Percentiles rank a stretch among this genome's conserved stretches.
Evolutionary conservation across 2,113 vertebrate species (phyloP).

Genomic region (Procavia capensis): DNA sequence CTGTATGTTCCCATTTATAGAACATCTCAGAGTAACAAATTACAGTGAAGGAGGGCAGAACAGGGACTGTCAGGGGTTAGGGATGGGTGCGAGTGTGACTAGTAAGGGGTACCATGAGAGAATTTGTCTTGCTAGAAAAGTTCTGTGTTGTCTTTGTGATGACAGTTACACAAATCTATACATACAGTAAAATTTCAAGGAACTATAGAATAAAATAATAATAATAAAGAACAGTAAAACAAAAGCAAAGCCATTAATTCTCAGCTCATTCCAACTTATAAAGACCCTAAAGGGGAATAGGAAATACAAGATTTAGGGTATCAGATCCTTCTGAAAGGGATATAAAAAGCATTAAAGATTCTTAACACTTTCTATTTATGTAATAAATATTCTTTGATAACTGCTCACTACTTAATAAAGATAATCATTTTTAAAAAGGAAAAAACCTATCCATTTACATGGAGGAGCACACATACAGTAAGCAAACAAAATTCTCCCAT

Average conservation of each 20-base stretch:
- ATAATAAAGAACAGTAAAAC: too few relatives aligned
- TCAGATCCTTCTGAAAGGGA: not conserved
- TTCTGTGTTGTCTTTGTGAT: not conserved
- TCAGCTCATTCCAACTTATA: too few relatives aligned
- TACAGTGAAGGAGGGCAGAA: too few relatives aligned
- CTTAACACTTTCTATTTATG: not conserved
- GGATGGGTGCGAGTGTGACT: fast-evolving
- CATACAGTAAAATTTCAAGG: not conserved
- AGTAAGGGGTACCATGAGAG: not conserved
- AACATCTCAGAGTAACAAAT: too few relatives aligned
- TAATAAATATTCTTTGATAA: not conserved
- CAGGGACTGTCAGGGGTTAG: not conserved
- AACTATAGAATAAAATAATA: not conserved
- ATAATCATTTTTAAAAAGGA: not conserved
- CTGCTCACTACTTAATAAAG: not conserved
- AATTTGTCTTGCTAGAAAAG: not conserved
- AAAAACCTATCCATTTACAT: not conserved
- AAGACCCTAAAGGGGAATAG: not conserved
- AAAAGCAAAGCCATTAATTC: too few relatives aligned
- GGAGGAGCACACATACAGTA: not conserved
- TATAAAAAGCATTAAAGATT: not conserved
- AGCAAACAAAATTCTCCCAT: not conserved
- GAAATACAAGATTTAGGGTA: not conserved
- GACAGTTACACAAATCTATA: not conserved
- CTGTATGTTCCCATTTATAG: too few relatives aligned